Percentiles rank a stretch among this genome's conserved stretches.
Conservation (phyloP, 2,797 vertebrate genomes). For the Tokudaia tokunoshimensis region DNA sequence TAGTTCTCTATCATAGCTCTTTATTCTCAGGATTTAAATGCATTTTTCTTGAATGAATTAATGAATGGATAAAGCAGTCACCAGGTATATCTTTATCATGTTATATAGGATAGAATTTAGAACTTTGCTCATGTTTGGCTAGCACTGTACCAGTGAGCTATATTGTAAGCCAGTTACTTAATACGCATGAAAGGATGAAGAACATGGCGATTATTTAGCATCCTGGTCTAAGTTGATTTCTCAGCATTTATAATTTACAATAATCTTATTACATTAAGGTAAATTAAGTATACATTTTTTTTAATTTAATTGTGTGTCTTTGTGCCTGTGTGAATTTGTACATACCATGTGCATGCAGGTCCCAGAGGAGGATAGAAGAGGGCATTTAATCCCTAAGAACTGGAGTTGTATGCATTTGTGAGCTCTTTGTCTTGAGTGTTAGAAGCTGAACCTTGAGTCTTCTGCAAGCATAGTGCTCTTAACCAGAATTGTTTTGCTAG, state of each 20-base stretch:
- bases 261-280: no score
- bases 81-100: neutral
- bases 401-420: neutral
- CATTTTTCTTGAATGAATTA: slow-evolving; percentile 35
- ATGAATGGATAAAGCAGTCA: neutral
- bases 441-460: neutral
- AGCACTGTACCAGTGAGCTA: neutral
- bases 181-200: no score
- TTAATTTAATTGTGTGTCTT: neutral
- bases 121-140: neutral
- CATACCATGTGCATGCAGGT: neutral
- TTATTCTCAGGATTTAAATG: neutral
- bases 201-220: no score
- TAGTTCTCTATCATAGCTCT: neutral
- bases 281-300: neutral
- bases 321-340: neutral
- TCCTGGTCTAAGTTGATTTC: no score
- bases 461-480: neutral
- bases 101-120: neutral
- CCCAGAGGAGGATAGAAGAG: neutral
- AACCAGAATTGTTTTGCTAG: neutral
- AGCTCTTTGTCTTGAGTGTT: neutral
- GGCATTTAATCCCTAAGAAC: neutral
- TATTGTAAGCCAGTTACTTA: neutral
- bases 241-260: no score